Percentiles rank a stretch among this genome's conserved stretches.
These are phyloP conservation scores for Apostichopus japonicus DNA, from an alignment of 35 echinoderm and acorn worm genomes.

Conservation along the genomic window DNA sequence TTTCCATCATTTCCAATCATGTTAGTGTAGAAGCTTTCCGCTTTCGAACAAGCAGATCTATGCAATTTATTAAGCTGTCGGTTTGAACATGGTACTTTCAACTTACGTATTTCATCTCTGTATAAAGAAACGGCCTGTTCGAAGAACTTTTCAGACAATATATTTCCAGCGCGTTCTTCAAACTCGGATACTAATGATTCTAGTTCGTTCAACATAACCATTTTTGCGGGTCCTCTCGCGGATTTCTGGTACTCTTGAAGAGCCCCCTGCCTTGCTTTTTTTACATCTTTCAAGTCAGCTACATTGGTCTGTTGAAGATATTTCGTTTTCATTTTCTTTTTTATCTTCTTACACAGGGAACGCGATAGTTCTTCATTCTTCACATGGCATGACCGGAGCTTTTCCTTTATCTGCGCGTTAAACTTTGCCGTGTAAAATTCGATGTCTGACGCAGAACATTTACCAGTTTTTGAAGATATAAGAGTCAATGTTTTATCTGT, in stretches of 20 bases:
- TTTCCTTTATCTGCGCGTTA: not conserved
- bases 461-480: not conserved
- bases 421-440: not conserved
- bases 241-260: not conserved
- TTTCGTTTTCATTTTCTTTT: not conserved
- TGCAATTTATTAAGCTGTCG: not conserved
- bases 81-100: not conserved
- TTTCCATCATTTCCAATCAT: not conserved
- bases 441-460: not conserved
- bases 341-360: not conserved
- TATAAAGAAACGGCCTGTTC: not conserved
- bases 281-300: not conserved
- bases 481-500: not conserved
- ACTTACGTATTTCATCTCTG: not conserved
- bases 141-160: not conserved
- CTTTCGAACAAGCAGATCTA: not conserved
- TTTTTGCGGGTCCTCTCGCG: not conserved
- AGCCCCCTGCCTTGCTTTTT: not conserved
- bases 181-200: not conserved
- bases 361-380: slow-evolving; percentile 2
- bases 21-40: not conserved
- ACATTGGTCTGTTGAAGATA: not conserved
- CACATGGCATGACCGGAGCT: not conserved
- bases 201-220: not conserved
- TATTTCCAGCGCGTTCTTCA: not conserved